Base-by-base conservation (phyloP, 2,113 vertebrate species). In the Okapia johnstoni region DNA sequence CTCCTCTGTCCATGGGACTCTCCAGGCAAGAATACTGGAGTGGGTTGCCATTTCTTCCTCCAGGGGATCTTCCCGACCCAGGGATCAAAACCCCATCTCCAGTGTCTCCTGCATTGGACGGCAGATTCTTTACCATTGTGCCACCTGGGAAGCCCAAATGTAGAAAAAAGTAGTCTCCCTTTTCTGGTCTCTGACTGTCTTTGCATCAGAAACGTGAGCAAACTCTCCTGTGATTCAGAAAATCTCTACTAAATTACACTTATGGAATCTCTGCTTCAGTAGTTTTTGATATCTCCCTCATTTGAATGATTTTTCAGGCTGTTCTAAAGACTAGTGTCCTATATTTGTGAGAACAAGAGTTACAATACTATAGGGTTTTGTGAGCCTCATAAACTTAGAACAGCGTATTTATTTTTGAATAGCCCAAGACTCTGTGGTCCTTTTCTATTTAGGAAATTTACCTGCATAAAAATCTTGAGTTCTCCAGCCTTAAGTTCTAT, bases 381-480 rank as follows among this genome's bases (percentile, higher is more conserved):
- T 94, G 95, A 97, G 92, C 94, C 77, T 57, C 94, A 85, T 83
- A 93, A 97, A 96, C 11, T 43, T 55, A 79, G 90, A 98, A 97
- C 0, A 2, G 95, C 63, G 6, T 61, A 90, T 66, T 58, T 96
- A 85, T 96, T 96, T 58, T 85, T 88, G 73, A 98, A 93, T 25
- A 40, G 76, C 33, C 96, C 33, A 96, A 98, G 79, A 94, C 33
- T 95, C 63, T 91, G 83, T 96, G 94, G 50, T 63, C 33, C 23
- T 98, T 95, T 97, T 93, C 92, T 92, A 94, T 98, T 97, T 96
- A 61, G 79, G 61, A 96, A 91, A 97, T 97, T 98, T 97, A 98
- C 96, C 89, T 96, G 92, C 77, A 96, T 94, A 93, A 98, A 97
- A 98, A 80, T 46, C 50, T 79, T 85, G 30, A 93, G 23, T 94